phyloP scores from a whole-genome alignment of 1,140 invertebrate genomes.

The Hirudo medicinalis region DNA sequence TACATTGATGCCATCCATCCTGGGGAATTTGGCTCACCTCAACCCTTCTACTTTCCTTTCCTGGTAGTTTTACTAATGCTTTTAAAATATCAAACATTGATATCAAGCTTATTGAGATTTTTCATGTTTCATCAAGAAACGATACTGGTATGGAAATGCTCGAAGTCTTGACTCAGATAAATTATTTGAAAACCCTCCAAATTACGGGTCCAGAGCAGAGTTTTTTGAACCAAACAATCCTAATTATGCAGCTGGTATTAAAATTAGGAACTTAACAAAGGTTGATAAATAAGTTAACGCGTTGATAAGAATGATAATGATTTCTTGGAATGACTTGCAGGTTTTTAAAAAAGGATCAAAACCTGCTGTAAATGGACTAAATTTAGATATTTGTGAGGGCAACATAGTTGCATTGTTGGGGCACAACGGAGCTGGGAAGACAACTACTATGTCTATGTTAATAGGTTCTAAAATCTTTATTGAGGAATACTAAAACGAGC shows the following conservation, averaged over 20 bases:
- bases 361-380: slow-evolving; percentile 52
- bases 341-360: slow-evolving; percentile 22
- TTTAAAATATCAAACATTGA: no score
- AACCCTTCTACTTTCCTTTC: slow-evolving; percentile 43
- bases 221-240: slow-evolving; percentile 49
- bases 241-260: slow-evolving; percentile 44
- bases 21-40: slow-evolving; percentile 46
- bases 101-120: no score
- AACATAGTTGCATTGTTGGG: slow-evolving; percentile 49
- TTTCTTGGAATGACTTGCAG: background rate
- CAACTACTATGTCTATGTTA: slow-evolving; percentile 44
- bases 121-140: no score
- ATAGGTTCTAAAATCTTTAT: slow-evolving; percentile 10
- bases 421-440: slow-evolving; percentile 51
- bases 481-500: no score
- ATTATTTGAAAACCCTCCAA: no score
- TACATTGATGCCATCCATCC: slow-evolving; percentile 52
- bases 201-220: no score
- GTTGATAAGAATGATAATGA: slow-evolving; percentile 1
- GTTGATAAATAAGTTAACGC: slow-evolving; percentile 21
- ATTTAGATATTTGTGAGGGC: slow-evolving; percentile 50
- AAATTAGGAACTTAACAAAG: slow-evolving; percentile 33
- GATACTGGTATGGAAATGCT: no score
- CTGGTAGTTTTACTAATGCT: slow-evolving; percentile 28
- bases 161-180: no score